Conservation (phyloP, 2,797 vertebrate genomes). For the Hipposideros larvatus region DNA sequence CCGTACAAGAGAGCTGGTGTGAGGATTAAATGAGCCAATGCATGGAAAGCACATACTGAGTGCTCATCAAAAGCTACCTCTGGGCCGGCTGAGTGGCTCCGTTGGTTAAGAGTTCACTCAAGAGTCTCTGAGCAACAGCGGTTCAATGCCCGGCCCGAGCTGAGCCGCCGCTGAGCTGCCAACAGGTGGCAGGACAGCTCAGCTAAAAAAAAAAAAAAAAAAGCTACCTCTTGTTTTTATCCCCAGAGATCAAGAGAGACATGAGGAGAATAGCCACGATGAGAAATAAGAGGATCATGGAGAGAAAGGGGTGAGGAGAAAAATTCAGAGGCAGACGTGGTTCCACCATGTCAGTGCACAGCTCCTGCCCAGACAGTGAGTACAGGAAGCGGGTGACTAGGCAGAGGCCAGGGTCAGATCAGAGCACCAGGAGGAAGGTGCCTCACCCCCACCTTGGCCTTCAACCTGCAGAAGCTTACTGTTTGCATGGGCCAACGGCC, state of each 20-base stretch:
- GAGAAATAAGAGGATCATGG: not conserved
- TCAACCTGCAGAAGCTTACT: not conserved
- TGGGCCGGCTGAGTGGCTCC: no score
- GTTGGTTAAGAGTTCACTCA: no score
- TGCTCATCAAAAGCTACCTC: not conserved
- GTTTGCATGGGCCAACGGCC: not conserved
- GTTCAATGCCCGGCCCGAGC: no score
- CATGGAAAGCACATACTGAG: not conserved
- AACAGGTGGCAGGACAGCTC: no score
- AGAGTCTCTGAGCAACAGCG: no score
- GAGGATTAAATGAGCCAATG: not conserved
- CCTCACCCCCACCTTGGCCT: conserved; percentile 4
- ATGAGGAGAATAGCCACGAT: not conserved
- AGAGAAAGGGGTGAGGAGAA: not conserved
- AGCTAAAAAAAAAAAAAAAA: not conserved
- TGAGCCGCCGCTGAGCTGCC: no score
- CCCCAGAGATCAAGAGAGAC: not conserved
- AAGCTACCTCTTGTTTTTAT: not conserved
- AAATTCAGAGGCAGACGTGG: not conserved
- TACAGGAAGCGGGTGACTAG: not conserved
- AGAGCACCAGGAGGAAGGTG: not conserved
- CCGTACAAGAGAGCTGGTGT: not conserved
- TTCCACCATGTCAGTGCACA: accelerated
- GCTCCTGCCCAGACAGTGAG: not conserved
- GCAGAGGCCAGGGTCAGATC: not conserved